phyloP scores from a whole-genome alignment of 1,140 invertebrate species.

The Carposina sasakii region DNA sequence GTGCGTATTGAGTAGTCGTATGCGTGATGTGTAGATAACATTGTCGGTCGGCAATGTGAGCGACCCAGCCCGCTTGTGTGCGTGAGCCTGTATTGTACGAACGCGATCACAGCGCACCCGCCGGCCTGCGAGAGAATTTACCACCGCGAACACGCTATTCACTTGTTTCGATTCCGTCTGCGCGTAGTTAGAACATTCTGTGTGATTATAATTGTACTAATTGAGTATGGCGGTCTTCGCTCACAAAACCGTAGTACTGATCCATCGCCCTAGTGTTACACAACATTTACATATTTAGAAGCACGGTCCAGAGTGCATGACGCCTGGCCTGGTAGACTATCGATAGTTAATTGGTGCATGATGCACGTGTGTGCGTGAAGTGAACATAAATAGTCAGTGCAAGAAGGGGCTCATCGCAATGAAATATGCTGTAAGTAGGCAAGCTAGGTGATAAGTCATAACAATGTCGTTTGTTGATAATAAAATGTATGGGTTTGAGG shows the following conservation, averaged over 20 bases:
- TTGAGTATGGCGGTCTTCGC: slow-evolving; percentile 60
- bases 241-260: slow-evolving; percentile 53
- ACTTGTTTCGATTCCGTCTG: slow-evolving; percentile 62
- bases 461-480: no score
- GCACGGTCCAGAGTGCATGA: slow-evolving; percentile 39
- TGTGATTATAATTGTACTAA: slow-evolving; percentile 67
- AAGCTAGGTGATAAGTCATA: no score
- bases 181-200: slow-evolving; percentile 57
- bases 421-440: slow-evolving; percentile 56
- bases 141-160: slow-evolving; percentile 63
- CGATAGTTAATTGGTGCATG: slow-evolving; percentile 43
- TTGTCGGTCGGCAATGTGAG: no score
- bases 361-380: slow-evolving; percentile 60
- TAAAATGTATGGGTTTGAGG: no score
- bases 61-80: slow-evolving; percentile 41
- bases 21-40: no score
- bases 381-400: slow-evolving; percentile 63
- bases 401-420: slow-evolving; percentile 57
- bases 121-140: slow-evolving; percentile 51
- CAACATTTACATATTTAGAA: slow-evolving; percentile 45
- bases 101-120: slow-evolving; percentile 60
- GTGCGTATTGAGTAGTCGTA: not conserved
- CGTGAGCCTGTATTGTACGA: slow-evolving; percentile 45
- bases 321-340: slow-evolving; percentile 44
- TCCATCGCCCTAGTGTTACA: slow-evolving; percentile 48